phyloP scores from a whole-genome alignment of 2,113 vertebrate species.

The Neogobius melanostomus region DNA sequence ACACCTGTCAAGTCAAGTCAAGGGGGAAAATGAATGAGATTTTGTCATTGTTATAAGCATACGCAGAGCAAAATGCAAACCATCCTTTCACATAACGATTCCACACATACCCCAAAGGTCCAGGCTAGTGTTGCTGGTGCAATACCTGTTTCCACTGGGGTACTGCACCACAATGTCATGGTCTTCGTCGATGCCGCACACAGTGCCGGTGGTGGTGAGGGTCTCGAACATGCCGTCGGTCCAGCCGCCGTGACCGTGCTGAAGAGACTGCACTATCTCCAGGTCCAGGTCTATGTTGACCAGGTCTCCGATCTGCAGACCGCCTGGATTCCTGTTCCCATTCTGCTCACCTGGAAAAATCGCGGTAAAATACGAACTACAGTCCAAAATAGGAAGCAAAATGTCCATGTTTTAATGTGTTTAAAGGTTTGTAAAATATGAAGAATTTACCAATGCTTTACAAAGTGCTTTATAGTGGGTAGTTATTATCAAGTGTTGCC shows the following conservation, averaged over 20 bases:
- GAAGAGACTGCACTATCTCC: conserved; percentile 98
- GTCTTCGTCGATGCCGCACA: conserved; percentile 98
- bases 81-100: too few species aligned
- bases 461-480: too few species aligned
- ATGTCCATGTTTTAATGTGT: too few species aligned
- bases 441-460: too few species aligned
- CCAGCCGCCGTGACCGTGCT: conserved; percentile 98
- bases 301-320: conserved; percentile 94
- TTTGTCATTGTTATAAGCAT: too few species aligned
- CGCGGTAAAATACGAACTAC: neutral
- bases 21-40: too few species aligned
- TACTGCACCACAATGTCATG: conserved; percentile 99
- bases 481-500: too few species aligned
- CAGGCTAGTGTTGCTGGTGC: neutral
- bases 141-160: conserved; percentile 96
- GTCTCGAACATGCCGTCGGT: conserved; percentile 99
- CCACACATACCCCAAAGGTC: too few species aligned
- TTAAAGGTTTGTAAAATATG: too few species aligned
- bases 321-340: conserved; percentile 96
- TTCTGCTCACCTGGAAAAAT: conserved; percentile 90
- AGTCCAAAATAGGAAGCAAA: too few species aligned
- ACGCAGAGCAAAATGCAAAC: too few species aligned
- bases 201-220: conserved; percentile 96
- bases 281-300: conserved; percentile 98
- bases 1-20: too few species aligned